These are phyloP conservation scores for Stenurella melanura DNA, from an alignment of 2,888 invertebrate species.

Conservation along the genomic window DNA sequence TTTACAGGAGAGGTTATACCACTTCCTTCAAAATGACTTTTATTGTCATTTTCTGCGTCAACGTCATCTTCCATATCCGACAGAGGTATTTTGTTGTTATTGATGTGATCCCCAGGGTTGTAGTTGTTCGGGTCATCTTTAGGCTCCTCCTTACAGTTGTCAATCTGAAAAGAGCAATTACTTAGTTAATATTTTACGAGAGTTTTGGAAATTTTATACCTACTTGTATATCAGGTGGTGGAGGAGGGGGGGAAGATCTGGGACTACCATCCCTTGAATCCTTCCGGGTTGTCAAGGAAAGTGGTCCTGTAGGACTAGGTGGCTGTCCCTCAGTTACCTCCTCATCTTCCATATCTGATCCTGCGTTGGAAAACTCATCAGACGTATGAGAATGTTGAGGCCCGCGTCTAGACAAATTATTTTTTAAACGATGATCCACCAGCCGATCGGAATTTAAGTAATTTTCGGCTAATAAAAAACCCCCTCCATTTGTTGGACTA, in stretches of 20 bases:
- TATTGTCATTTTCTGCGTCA: conserved; percentile 70
- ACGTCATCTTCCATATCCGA: conserved; percentile 77
- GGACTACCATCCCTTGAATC: conserved; percentile 75
- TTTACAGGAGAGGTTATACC: conserved; percentile 60
- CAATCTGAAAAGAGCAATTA: conserved; percentile 64
- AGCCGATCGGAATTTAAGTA: conserved; percentile 74
- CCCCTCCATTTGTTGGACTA: conserved; percentile 79
- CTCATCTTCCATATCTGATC: conserved; percentile 83
- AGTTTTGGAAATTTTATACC: conserved; percentile 56
- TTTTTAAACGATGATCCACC: conserved; percentile 79
- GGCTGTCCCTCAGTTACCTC: conserved; percentile 76
- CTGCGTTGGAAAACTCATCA: conserved; percentile 80
- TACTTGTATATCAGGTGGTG: conserved; percentile 69
- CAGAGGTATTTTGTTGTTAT: conserved; percentile 75
- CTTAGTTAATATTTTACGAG: conserved; percentile 47
- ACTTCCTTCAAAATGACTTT: conserved; percentile 61
- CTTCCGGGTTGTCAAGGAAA: conserved; percentile 82
- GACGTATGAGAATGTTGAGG: conserved; percentile 79
- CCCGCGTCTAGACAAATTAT: conserved; percentile 76
- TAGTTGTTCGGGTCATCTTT: conserved; percentile 70
- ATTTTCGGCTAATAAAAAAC: conserved; percentile 78
- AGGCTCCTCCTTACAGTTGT: conserved; percentile 66
- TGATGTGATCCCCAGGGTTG: conserved; percentile 76
- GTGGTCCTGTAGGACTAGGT: conserved; percentile 81
- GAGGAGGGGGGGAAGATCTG: conserved; percentile 70